Evolutionary conservation across 1,140 invertebrate species (phyloP), one percentile per base, ranked within the genome.

Genomic region (Neodiprion virginianus): DNA sequence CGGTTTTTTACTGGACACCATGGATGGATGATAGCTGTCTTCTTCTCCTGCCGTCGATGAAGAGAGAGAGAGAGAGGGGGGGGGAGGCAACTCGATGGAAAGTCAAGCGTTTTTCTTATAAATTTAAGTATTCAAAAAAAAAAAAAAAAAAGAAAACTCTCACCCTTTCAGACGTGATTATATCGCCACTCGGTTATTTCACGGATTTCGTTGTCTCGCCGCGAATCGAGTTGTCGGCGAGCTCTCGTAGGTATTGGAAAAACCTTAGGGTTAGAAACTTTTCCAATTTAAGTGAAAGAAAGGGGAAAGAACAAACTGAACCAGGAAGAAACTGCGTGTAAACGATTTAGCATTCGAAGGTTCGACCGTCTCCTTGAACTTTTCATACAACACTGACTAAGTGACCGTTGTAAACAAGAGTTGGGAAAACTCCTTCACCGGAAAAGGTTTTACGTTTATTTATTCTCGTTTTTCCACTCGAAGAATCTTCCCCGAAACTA

Each of bases 61-160:
- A 71, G 40, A 47, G 67, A 23, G 67, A 47, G 67, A 23, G 67
- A 12, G 17, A 12, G 40, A 48, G n/a, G 61, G 67, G n/a, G 67
- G 9, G 67, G 17, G 23, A 23, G 65, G 23, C 50, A 75, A 75
- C 50, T 74, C 71, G 68, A 21, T 14, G 61, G 61, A 21, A n/a
- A 21, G 61, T 40, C 28, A 4, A 40, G 28, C 1, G 28, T 40
- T 40, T 40, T 40, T 40, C 28, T 40, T 40, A 40, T 5, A 5
- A 40, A 40, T 40, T 40, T 40, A 40, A 40, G 28, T 40, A 40
- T 40, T 40, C 5, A 5, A 40, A 5, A 40, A 40, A 4, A 40
- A 40, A 5, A 28, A 28, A 28, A 17, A 17, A 17, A 21, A 21
- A 21, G 17, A 21, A 21, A 21, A 21, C 17, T 21, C 17, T 21